A percentile compares a stretch with the other conserved stretches of the same genome.
These are phyloP conservation scores for Uria lomvia DNA, from an alignment of 2,113 vertebrate genomes.

Conservation along the genomic window DNA sequence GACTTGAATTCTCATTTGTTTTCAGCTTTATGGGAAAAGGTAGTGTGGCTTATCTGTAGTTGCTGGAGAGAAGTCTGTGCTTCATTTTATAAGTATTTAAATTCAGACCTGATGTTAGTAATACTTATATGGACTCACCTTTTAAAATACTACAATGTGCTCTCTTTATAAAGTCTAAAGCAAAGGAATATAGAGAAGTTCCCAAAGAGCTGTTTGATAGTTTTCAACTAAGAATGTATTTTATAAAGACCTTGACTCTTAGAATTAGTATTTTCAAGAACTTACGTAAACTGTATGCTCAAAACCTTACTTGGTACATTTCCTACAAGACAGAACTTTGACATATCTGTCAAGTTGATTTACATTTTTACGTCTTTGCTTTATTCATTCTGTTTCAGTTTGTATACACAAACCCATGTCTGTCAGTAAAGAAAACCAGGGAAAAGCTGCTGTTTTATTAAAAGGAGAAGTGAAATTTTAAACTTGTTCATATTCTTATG, in stretches of 20 bases:
- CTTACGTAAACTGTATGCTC: background rate
- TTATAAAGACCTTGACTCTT: background rate
- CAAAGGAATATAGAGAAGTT: background rate
- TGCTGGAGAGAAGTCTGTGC: background rate
- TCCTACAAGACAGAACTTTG: background rate
- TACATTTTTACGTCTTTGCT: background rate
- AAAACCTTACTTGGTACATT: background rate
- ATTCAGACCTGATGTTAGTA: background rate
- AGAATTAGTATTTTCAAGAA: background rate
- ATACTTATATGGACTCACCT: background rate
- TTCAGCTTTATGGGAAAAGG: background rate
- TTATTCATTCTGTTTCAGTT: background rate
- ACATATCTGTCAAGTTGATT: background rate
- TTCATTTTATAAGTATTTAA: background rate
- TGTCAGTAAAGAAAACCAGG: background rate
- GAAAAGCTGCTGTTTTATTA: background rate
- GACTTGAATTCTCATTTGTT: background rate
- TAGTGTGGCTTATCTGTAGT: background rate
- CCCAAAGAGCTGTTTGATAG: background rate
- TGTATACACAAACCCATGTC: background rate
- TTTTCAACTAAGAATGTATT: background rate
- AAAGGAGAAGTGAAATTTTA: background rate
- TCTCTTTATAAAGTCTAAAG: background rate
- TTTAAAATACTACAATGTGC: background rate
- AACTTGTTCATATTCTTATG: background rate